Evolutionary conservation across 2,888 invertebrate genomes (phyloP), one percentile per base, ranked within the genome.

Genomic region (Pterostichus madidus): DNA sequence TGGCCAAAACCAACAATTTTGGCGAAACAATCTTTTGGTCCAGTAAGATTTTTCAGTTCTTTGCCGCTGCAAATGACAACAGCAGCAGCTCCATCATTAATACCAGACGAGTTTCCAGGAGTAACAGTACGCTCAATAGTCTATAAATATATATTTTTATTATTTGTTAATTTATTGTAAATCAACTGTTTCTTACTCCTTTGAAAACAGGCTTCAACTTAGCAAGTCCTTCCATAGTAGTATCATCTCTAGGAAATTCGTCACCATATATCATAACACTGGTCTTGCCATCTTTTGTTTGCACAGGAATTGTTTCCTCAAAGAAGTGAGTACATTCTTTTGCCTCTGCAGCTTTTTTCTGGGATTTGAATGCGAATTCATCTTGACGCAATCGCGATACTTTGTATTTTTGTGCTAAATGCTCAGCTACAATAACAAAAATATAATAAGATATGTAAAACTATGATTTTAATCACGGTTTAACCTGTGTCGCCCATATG

Each of bases 21-120:
- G 0, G 95, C 97, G 82, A 98, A 86, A 0, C 24, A 24, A 24
- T 24, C 24, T 24, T 24, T 24, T 24, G 96, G 94, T 0, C 95
- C 85, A 3, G 92, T 91, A 61, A 93, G 91, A 59, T 90, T 89
- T 5, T 87, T 87, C 0, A 95, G 91, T 84, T 93, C 91, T 46
- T 91, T 90, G 83, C 91, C 91, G 17, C 93, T 93, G 90, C 95
- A 94, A 46, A 98, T 87, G 15, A 98, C 90, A 0, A 98, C 90
- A 0, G 95, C 97, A 3, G 97, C 97, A 2, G 98, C 98, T 0
- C 98, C 98, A 89, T 98, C 98, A 85, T 96, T 96, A 46, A 96
- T 91, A 35, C 96, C 96, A 7, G 96, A 96, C 0, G 96, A 92
- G 91, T 95, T 96, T 61, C 95, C 95, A 44, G 96, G 92, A 3